phyloP scores from a whole-genome alignment of 2,797 vertebrate species.

The Sciurus carolinensis region DNA sequence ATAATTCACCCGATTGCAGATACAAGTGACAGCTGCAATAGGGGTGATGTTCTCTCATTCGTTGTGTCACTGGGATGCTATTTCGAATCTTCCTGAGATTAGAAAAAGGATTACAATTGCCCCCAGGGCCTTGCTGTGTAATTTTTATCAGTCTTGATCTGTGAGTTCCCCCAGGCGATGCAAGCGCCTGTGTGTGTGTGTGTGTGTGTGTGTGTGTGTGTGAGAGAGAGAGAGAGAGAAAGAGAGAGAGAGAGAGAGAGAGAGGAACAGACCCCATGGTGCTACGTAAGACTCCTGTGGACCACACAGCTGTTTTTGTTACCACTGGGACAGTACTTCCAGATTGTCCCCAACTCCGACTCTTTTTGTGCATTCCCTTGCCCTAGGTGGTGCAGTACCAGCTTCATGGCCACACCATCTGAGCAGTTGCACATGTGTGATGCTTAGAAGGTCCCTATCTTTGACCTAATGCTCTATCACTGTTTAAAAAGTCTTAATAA shows the following conservation, averaged over 20 bases:
- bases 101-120: slow-evolving; percentile 81
- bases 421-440: neutral
- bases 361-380: neutral
- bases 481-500: slow-evolving; percentile 23
- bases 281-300: neutral
- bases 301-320: neutral
- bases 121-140: slow-evolving; percentile 70
- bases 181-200: neutral
- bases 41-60: slow-evolving; percentile 76
- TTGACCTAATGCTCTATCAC: neutral
- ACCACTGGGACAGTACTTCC: neutral
- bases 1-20: slow-evolving; percentile 79
- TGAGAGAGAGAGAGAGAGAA: no score
- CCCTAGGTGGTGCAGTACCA: neutral
- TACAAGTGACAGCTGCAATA: slow-evolving; percentile 80
- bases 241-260: no score
- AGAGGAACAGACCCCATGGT: neutral
- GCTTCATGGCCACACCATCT: neutral
- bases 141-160: slow-evolving; percentile 81
- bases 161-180: slow-evolving; percentile 21
- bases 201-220: neutral
- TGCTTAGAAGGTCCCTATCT: neutral
- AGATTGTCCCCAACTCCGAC: neutral
- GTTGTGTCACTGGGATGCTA: slow-evolving; percentile 73
- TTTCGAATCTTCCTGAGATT: slow-evolving; percentile 83